Percentiles rank a stretch among this genome's conserved stretches.
Conservation (phyloP, 2,797 vertebrate genomes). For the Ctenochaetus hawaiiensis region DNA sequence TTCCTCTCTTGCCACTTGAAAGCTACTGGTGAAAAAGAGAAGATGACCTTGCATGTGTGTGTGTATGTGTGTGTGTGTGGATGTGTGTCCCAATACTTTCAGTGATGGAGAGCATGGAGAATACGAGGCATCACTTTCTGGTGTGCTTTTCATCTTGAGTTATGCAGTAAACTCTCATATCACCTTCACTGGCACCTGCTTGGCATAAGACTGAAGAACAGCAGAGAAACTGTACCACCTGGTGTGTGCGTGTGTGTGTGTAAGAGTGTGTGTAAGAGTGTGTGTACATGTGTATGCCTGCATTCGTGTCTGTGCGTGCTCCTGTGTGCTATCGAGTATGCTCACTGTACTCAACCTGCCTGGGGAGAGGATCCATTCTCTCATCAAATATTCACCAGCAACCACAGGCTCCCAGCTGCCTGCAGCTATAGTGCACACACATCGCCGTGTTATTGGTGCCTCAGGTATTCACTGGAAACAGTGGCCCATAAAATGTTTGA, state of each 20-base stretch:
- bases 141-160: constrained; percentile 75
- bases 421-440: constrained; percentile 70
- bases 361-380: constrained; percentile 85
- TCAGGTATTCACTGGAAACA: constrained; percentile 45
- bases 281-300: constrained; percentile 16
- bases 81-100: constrained; percentile 39
- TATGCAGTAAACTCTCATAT: constrained; percentile 71
- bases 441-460: constrained; percentile 50
- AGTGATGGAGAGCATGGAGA: constrained; percentile 46
- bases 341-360: constrained; percentile 79
- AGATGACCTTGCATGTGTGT: constrained; percentile 49
- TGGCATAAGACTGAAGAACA: constrained; percentile 37
- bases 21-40: constrained; percentile 25
- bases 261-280: neutral
- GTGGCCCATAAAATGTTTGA: constrained; percentile 42
- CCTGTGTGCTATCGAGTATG: constrained; percentile 56
- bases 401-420: constrained; percentile 82
- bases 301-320: constrained; percentile 26
- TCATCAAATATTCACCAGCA: constrained; percentile 88
- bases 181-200: constrained; percentile 77
- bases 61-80: constrained; percentile 21
- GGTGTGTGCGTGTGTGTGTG: constrained; percentile 21
- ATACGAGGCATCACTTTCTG: constrained; percentile 70
- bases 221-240: constrained; percentile 52
- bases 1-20: constrained; percentile 29